Evolutionary conservation across 1,140 invertebrate genomes (phyloP).

Genomic region (Brachionus manjavacas): DNA sequence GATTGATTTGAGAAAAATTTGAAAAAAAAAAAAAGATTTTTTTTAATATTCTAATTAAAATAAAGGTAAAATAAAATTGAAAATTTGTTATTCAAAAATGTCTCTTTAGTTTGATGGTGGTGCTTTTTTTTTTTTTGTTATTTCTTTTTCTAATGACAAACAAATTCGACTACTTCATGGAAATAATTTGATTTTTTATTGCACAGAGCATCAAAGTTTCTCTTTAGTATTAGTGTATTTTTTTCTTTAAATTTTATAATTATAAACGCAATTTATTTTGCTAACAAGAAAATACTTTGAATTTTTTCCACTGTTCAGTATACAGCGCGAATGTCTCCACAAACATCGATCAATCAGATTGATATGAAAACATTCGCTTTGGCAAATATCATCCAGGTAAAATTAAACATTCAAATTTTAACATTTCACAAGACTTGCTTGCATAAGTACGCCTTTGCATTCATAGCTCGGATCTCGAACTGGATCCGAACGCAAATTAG

Average conservation of each 20-base stretch:
- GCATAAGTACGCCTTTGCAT: background rate
- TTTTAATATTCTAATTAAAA: background rate
- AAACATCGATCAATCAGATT: conserved; percentile 9
- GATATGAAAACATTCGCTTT: background rate
- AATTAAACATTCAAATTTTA: background rate
- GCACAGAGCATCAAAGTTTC: background rate
- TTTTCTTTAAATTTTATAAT: background rate
- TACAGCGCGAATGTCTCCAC: background rate
- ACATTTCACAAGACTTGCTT: background rate
- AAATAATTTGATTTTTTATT: conserved; percentile 35
- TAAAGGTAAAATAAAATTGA: background rate
- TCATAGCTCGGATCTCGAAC: background rate
- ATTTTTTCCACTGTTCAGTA: background rate
- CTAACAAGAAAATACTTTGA: background rate
- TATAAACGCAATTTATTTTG: conserved; percentile 15
- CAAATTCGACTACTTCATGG: background rate
- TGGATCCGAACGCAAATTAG: background rate
- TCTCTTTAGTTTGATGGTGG: background rate
- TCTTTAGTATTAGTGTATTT: background rate
- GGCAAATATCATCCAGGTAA: background rate
- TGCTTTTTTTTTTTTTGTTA: too few relatives aligned
- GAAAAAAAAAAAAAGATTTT: background rate
- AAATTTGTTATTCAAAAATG: conserved; percentile 6
- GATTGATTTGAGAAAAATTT: background rate
- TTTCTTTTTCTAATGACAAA: background rate